Percentiles rank a stretch among this genome's conserved stretches.
Conservation (phyloP, 2,113 vertebrate species). For the Motacilla tschutschensis region DNA sequence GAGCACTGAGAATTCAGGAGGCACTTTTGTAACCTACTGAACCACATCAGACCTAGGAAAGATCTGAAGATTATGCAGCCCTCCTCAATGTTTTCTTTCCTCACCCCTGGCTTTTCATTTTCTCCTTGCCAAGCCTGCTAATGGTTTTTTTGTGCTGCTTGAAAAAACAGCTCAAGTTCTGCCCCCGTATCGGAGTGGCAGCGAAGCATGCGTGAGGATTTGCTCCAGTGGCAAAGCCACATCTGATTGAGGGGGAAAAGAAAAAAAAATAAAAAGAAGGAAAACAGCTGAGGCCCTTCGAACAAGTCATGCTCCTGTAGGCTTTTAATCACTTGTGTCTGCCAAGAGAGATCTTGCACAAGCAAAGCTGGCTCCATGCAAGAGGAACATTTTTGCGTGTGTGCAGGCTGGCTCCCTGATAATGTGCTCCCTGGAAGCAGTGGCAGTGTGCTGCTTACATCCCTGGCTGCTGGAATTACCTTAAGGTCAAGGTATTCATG, state of each 20-base stretch:
- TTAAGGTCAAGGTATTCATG: conserved; percentile 28
- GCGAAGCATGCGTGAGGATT: background rate
- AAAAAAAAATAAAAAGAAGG: background rate
- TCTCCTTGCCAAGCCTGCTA: background rate
- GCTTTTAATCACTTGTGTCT: background rate
- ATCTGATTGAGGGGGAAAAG: background rate
- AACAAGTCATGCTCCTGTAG: conserved; percentile 40
- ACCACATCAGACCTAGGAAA: conserved; percentile 6
- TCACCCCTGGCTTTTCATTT: background rate
- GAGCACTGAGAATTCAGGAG: conserved; percentile 51
- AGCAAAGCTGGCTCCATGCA: conserved; percentile 39
- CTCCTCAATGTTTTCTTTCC: conserved; percentile 17
- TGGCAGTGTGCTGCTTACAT: background rate
- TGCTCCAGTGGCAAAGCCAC: conserved; percentile 30
- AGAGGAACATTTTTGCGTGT: conserved; percentile 12
- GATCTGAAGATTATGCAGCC: conserved; percentile 23
- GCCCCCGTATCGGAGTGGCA: background rate
- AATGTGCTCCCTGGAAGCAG: conserved; percentile 31
- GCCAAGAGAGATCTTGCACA: conserved; percentile 47
- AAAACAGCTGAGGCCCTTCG: conserved; percentile 21
- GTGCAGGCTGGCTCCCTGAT: background rate
- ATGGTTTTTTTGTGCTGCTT: background rate
- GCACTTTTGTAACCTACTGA: conserved; percentile 33
- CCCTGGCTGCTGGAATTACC: conserved; percentile 46
- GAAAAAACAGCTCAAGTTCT: conserved; percentile 17